Percentiles rank a stretch among this genome's conserved stretches.
These are phyloP conservation scores for Acheta domesticus DNA, from an alignment of 2,888 invertebrate species.

Conservation along the genomic window DNA sequence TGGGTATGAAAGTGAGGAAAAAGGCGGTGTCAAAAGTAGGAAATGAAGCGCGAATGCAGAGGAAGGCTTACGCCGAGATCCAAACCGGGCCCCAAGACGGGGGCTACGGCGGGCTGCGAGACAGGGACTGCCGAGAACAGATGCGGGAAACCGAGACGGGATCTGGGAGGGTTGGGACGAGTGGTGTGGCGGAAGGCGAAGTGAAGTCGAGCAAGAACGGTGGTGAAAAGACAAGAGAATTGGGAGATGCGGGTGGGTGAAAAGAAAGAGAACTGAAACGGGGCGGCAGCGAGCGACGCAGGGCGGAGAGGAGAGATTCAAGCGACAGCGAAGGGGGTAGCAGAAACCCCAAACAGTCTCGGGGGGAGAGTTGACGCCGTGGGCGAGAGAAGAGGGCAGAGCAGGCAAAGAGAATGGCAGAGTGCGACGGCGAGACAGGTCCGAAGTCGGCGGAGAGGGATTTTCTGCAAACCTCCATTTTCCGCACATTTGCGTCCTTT, in stretches of 20 bases:
- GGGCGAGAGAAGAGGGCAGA: not conserved
- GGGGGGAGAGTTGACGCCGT: not conserved
- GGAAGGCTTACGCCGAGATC: too few species aligned
- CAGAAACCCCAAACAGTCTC: not conserved
- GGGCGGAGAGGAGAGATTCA: not conserved
- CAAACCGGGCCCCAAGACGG: too few species aligned
- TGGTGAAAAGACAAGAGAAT: not conserved
- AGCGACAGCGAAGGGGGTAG: not conserved
- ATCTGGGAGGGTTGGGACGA: not conserved
- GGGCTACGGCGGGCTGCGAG: too few species aligned
- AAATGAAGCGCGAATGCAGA: too few species aligned
- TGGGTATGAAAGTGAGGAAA: too few species aligned
- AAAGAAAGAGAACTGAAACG: not conserved
- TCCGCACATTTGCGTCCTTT: not conserved
- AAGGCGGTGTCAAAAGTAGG: too few species aligned
- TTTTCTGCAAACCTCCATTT: not conserved
- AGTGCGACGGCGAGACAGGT: not conserved
- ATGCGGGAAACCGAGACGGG: too few species aligned
- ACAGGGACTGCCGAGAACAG: too few species aligned
- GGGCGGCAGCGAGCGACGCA: not conserved
- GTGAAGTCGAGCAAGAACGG: not conserved
- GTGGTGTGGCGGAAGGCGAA: not conserved
- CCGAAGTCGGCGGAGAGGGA: not conserved
- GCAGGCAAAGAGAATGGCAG: not conserved
- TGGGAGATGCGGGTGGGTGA: too few species aligned